These are phyloP conservation scores for Idaea aversata DNA, from an alignment of 2,888 invertebrate species.

Conservation along the genomic window DNA sequence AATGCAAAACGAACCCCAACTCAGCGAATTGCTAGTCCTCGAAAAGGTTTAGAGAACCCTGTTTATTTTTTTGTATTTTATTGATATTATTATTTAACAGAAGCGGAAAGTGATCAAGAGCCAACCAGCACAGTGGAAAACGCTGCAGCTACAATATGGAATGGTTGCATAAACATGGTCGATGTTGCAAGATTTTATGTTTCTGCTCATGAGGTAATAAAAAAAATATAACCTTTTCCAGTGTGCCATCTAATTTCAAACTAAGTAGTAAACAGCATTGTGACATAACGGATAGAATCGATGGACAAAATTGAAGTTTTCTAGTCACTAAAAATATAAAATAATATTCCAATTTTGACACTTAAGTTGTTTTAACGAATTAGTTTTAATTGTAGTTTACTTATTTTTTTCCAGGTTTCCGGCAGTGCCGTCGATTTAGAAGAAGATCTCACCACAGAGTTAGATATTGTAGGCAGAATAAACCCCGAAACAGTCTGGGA, in stretches of 20 bases:
- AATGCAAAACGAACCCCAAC: too few relatives aligned
- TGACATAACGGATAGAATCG: too few relatives aligned
- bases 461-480: conserved; percentile 95
- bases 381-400: neutral
- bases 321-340: too few relatives aligned
- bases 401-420: conserved; percentile 59
- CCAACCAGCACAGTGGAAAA: conserved; percentile 87
- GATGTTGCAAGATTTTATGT: conserved; percentile 94
- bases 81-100: conserved; percentile 38
- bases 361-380: neutral
- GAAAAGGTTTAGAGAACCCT: too few relatives aligned
- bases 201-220: conserved; percentile 85
- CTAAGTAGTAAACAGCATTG: neutral
- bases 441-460: conserved; percentile 86
- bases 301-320: too few relatives aligned
- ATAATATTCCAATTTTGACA: too few relatives aligned
- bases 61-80: conserved; percentile 1
- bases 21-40: too few relatives aligned
- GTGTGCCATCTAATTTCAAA: neutral
- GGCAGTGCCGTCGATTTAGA: conserved; percentile 85
- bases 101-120: conserved; percentile 87
- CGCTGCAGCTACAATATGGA: conserved; percentile 83
- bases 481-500: conserved; percentile 95
- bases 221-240: neutral
- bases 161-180: conserved; percentile 93